Conservation (phyloP, 2,888 invertebrate genomes). For the Drosophila eohydei region DNA sequence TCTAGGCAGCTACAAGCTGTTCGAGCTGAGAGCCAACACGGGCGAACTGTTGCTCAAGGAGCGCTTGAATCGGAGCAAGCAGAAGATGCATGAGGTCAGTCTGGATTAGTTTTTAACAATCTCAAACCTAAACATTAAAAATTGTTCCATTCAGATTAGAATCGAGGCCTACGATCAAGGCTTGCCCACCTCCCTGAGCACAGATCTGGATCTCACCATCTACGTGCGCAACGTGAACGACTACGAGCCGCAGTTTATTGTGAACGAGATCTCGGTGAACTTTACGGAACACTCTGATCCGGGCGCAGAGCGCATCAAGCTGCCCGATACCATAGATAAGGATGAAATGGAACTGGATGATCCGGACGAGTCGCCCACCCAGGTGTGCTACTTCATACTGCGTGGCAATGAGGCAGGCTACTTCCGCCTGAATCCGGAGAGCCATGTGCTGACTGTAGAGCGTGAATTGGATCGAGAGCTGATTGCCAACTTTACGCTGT, state of each 20-base stretch:
- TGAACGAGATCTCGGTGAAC: slow-evolving; percentile 89
- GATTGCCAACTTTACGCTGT: slow-evolving; percentile 88
- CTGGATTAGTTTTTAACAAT: neutral
- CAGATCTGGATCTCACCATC: slow-evolving; percentile 94
- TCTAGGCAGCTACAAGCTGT: slow-evolving; percentile 92
- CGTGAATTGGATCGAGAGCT: slow-evolving; percentile 91
- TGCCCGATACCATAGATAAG: slow-evolving; percentile 93
- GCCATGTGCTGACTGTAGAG: slow-evolving; percentile 86
- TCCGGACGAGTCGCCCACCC: slow-evolving; percentile 91
- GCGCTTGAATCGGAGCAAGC: slow-evolving; percentile 92
- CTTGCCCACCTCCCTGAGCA: slow-evolving; percentile 93
- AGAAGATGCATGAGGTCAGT: slow-evolving; percentile 93
- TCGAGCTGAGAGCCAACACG: slow-evolving; percentile 91
- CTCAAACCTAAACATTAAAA: neutral
- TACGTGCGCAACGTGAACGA: slow-evolving; percentile 95
- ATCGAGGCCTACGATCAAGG: slow-evolving; percentile 96
- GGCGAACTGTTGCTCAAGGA: slow-evolving; percentile 91
- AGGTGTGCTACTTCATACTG: slow-evolving; percentile 97
- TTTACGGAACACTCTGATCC: slow-evolving; percentile 89
- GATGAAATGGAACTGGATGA: slow-evolving; percentile 95
- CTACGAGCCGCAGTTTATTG: slow-evolving; percentile 93
- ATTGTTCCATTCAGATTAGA: slow-evolving; percentile 86
- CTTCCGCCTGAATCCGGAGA: slow-evolving; percentile 90
- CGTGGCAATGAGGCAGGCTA: slow-evolving; percentile 91
- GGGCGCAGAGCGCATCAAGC: slow-evolving; percentile 88